These are phyloP conservation scores for Phrynosoma blainvillii DNA, from an alignment of 2,113 vertebrate species.

Conservation along the genomic window DNA sequence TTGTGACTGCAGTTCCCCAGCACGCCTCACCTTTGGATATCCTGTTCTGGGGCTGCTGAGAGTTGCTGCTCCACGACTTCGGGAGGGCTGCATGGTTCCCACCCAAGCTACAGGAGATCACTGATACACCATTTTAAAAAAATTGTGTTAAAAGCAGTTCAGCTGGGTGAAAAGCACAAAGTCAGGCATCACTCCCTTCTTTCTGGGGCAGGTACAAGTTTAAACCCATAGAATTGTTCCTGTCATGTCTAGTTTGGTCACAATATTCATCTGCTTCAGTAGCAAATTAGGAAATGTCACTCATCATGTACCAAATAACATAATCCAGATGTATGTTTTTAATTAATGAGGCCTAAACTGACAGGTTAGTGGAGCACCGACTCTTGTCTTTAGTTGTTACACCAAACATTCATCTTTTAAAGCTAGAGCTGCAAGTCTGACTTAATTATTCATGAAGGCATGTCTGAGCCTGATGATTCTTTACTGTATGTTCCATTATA, in stretches of 20 bases:
- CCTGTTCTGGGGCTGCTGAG: no score
- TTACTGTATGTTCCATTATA: neutral
- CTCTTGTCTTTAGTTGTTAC: neutral
- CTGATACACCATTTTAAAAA: no score
- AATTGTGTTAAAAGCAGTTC: neutral
- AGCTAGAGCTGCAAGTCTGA: slow-evolving; percentile 5
- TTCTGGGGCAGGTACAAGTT: neutral
- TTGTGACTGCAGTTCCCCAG: no score
- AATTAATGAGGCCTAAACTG: slow-evolving; percentile 23
- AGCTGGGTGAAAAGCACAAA: neutral
- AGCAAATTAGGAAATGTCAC: neutral
- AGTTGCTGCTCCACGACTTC: no score
- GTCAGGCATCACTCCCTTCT: neutral
- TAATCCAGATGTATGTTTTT: neutral
- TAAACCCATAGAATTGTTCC: neutral
- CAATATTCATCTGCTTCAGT: neutral
- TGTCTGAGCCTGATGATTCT: neutral
- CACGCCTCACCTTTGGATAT: no score
- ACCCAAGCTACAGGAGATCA: neutral
- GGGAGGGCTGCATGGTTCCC: no score
- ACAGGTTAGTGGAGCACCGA: neutral
- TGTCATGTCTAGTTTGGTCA: neutral
- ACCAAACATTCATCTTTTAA: slow-evolving; percentile 9
- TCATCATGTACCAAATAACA: neutral
- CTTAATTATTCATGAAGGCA: neutral